These are phyloP conservation scores for Formica aserva DNA, from an alignment of 2,888 invertebrate species.

Conservation along the genomic window DNA sequence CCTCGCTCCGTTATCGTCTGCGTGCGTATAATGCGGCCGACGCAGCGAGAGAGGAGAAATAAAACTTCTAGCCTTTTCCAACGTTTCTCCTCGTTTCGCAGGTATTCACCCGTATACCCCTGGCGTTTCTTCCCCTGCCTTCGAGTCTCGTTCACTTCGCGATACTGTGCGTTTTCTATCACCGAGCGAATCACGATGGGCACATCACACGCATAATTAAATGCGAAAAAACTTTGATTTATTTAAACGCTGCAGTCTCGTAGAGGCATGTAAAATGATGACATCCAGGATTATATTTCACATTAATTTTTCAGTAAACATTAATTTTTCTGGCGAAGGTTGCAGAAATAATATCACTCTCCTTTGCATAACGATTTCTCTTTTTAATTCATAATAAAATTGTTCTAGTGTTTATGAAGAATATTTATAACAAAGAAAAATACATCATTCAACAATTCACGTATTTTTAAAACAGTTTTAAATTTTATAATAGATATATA, in stretches of 20 bases:
- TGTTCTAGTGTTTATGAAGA: background rate
- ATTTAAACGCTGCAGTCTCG: conserved; percentile 13
- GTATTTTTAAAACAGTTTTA: background rate
- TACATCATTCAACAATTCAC: background rate
- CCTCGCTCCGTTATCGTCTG: conserved; percentile 70
- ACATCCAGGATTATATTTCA: background rate
- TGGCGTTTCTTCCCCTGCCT: conserved; percentile 17
- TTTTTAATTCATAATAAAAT: background rate
- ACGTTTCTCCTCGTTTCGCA: conserved; percentile 54
- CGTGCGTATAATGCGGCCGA: conserved; percentile 66
- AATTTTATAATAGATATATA: background rate
- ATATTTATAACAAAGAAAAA: conserved; percentile 1
- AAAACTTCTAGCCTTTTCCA: conserved; percentile 56
- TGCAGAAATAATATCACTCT: background rate
- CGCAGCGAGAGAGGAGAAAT: conserved; percentile 36
- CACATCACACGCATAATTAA: conserved; percentile 40
- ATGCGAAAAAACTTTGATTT: conserved; percentile 25
- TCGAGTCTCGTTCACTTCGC: conserved; percentile 39
- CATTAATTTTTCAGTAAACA: background rate
- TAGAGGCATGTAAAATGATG: background rate
- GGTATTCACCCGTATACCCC: conserved; percentile 44
- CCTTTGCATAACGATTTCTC: background rate
- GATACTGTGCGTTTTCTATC: conserved; percentile 40
- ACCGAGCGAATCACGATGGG: conserved; percentile 19
- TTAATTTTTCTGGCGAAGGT: background rate